These are phyloP conservation scores for Anarrhichthys ocellatus DNA, from an alignment of 2,113 vertebrate genomes.

Conservation along the genomic window DNA sequence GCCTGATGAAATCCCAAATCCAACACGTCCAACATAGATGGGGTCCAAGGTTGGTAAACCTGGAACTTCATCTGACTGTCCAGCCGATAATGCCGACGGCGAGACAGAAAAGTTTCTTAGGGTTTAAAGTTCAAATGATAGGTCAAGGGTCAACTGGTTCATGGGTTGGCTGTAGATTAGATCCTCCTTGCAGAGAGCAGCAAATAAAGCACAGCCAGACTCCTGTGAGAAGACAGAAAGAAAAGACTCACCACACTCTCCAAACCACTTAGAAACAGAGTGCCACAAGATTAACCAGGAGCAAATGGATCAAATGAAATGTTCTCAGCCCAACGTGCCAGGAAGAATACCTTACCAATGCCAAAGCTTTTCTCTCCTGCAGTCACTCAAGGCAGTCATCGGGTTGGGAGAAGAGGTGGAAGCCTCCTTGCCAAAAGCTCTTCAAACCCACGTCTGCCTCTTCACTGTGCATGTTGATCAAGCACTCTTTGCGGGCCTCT, in stretches of 20 bases:
- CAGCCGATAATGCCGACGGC: slow-evolving; percentile 53
- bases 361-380: slow-evolving; percentile 25
- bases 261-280: neutral
- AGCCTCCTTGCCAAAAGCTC: slow-evolving; percentile 35
- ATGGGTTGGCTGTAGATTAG: slow-evolving; percentile 56
- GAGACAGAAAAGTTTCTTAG: slow-evolving; percentile 59
- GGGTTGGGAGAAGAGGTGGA: slow-evolving; percentile 26
- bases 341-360: slow-evolving; percentile 55
- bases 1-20: slow-evolving; percentile 38
- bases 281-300: neutral
- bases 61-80: slow-evolving; percentile 53
- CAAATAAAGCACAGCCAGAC: slow-evolving; percentile 72
- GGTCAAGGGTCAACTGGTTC: slow-evolving; percentile 52
- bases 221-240: slow-evolving; percentile 49
- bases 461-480: slow-evolving; percentile 42
- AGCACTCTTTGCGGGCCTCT: slow-evolving; percentile 50
- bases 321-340: no score
- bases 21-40: slow-evolving; percentile 33
- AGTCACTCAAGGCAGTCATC: slow-evolving; percentile 44
- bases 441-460: slow-evolving; percentile 46
- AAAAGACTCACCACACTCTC: neutral
- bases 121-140: slow-evolving; percentile 62
- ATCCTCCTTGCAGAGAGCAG: slow-evolving; percentile 73
- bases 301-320: neutral
- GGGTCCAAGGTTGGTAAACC: slow-evolving; percentile 41